These are phyloP conservation scores for Xestoiulus laeticollis DNA, from an alignment of 2,888 invertebrate species.

Conservation along the genomic window DNA sequence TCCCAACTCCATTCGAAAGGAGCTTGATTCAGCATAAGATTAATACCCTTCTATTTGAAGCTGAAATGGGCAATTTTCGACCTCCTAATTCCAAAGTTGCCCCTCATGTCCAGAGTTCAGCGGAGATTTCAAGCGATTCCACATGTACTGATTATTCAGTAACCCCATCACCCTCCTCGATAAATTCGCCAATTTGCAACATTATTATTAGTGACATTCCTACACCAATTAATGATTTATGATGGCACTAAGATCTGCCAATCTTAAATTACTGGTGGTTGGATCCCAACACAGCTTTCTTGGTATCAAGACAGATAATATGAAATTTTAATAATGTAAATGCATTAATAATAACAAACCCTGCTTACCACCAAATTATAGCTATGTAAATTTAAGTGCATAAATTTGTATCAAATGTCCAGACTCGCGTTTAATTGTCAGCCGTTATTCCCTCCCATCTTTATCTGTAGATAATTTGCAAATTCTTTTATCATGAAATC, in stretches of 20 bases:
- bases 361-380: too few relatives aligned
- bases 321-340: too few relatives aligned
- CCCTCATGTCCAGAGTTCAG: neutral
- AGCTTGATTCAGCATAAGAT: neutral
- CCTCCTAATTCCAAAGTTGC: neutral
- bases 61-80: neutral
- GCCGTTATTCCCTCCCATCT: too few relatives aligned
- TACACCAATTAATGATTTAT: neutral
- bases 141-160: neutral
- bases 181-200: neutral
- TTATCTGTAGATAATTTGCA: too few relatives aligned
- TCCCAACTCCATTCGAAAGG: neutral
- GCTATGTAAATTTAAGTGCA: too few relatives aligned
- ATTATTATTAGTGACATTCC: neutral
- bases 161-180: neutral
- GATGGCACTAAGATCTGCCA: neutral
- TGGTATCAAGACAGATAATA: too few relatives aligned
- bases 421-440: too few relatives aligned
- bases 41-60: neutral
- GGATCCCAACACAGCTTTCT: too few relatives aligned
- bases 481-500: too few relatives aligned
- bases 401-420: too few relatives aligned
- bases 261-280: too few relatives aligned
- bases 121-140: neutral
- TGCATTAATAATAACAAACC: too few relatives aligned